Base-by-base conservation (phyloP, 2,888 invertebrate genomes). In the Eristalinus aeneus region DNA sequence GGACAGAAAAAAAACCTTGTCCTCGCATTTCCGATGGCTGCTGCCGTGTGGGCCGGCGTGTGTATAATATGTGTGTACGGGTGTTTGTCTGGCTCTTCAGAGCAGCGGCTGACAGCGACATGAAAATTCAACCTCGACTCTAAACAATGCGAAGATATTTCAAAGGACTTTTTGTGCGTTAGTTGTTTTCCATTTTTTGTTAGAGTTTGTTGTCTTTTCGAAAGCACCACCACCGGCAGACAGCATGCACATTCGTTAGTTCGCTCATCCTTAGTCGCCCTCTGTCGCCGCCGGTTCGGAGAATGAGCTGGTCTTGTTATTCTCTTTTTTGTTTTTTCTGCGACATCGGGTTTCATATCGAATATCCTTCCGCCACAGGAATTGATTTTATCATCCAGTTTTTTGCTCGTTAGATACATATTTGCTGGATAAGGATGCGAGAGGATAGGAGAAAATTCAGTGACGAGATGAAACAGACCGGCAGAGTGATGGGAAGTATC, bases 351-450 rank as follows among this genome's bases (percentile, higher is more conserved):
- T 72, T 68, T 53, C 69, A 75, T 80, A 80, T 80, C 80, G 71
- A 72, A 75, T 72, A 75, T 84, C 84, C 80, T 80, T 84, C 80
- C 71, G 75, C 61, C 56, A 63, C 75, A 80, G 80, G 75, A 80
- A 80, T 75, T 84, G 84, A 84, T 84, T 84, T 84, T 75, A 80
- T 75, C 84, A 72, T 84, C 71, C 54, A 74, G 65, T 56, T 80
- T 80, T 80, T 84, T 84, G 80, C 84, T 84, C 80, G 84, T 84
- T 84, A 84, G 84, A 84, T 75, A 80, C 80, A 67, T 71, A 71
- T 84, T 75, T 80, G 71, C 75, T 69, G 75, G 71, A 36, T 58
- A 78, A 78, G 78, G 53, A 82, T 46, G 5, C 27, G 75, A 72
- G 68, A 77, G 68, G 63, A 78, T 67, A 77, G 74, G 64, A 63